Evolutionary conservation across 2,888 invertebrate genomes (phyloP).

Genomic region (Agonum fuliginosum): DNA sequence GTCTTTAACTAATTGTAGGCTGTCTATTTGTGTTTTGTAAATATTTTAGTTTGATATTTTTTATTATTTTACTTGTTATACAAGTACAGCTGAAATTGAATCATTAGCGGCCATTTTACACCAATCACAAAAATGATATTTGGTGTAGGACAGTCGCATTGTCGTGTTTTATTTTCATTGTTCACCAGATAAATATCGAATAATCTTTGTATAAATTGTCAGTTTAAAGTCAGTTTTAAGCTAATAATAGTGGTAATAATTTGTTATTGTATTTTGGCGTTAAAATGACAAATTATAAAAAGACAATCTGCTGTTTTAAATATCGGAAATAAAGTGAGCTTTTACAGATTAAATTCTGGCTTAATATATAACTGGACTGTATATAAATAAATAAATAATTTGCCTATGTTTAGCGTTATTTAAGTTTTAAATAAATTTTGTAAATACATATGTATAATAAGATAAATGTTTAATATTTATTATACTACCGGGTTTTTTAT

Average conservation of each 20-base stretch:
- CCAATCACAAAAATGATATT: too few relatives aligned
- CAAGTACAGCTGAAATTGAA: not conserved
- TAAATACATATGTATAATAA: conserved; percentile 30
- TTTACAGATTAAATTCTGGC: conserved; percentile 3
- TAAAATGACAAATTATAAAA: conserved; percentile 4
- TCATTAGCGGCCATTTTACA: too few relatives aligned
- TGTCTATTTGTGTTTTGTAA: conserved; percentile 13
- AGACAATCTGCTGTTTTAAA: not conserved
- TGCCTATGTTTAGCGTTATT: conserved; percentile 8
- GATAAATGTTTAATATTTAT: conserved; percentile 28
- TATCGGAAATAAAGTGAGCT: conserved; percentile 1
- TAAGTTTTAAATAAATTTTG: conserved; percentile 39
- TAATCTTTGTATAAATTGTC: conserved; percentile 4
- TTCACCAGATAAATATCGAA: not conserved
- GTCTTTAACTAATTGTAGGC: too few relatives aligned
- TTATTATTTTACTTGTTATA: conserved; percentile 43
- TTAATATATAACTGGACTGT: conserved; percentile 17
- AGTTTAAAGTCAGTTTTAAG: conserved; percentile 17
- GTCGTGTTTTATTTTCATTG: too few relatives aligned
- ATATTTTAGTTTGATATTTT: conserved; percentile 25
- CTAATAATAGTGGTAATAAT: not conserved
- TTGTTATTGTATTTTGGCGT: not conserved
- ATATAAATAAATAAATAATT: conserved; percentile 1
- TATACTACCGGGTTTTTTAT: not conserved
- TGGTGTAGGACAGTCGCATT: too few relatives aligned